A percentile compares a stretch with the other conserved stretches of the same genome.
These are phyloP conservation scores for Tenebrio molitor DNA, from an alignment of 1,140 invertebrate species.

Conservation along the genomic window DNA sequence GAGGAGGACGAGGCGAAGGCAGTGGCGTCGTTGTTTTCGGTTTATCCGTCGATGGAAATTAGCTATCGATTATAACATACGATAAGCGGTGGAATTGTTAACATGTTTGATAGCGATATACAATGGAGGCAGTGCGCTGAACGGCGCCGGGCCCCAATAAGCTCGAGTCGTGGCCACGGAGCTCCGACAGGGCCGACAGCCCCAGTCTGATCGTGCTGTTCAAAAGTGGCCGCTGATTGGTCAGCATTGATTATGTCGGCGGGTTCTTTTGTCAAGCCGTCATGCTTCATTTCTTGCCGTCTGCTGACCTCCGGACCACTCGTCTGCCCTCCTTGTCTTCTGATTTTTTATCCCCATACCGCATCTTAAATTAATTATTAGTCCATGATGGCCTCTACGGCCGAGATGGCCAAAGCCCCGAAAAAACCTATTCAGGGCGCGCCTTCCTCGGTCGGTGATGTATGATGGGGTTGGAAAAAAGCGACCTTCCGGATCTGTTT, in stretches of 20 bases:
- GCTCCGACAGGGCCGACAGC: slow-evolving; percentile 39
- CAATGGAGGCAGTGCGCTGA: slow-evolving; percentile 41
- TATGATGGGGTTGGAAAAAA: no score
- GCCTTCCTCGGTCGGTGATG: no score
- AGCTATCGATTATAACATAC: slow-evolving; percentile 41
- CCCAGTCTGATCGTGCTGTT: slow-evolving; percentile 50
- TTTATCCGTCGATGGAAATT: slow-evolving; percentile 9
- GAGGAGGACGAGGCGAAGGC: not conserved
- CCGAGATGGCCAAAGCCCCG: not conserved
- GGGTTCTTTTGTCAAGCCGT: slow-evolving; percentile 61
- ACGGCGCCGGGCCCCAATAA: slow-evolving; percentile 45
- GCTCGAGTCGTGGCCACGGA: slow-evolving; percentile 25
- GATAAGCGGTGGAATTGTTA: slow-evolving; percentile 45
- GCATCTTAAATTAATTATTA: slow-evolving; percentile 39
- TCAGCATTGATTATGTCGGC: slow-evolving; percentile 62
- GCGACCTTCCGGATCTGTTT: no score
- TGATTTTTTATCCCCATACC: slow-evolving; percentile 43
- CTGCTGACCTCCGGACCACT: slow-evolving; percentile 58
- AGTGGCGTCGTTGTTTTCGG: not conserved
- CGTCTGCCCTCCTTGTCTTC: slow-evolving; percentile 48
- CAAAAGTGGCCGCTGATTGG: slow-evolving; percentile 61
- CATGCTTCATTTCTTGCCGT: slow-evolving; percentile 61
- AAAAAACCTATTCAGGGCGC: not conserved
- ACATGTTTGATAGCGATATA: slow-evolving; percentile 46
- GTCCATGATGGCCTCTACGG: slow-evolving; percentile 25